Evolutionary conservation across 2,888 invertebrate genomes (phyloP).

Genomic region (Lottia scabra): DNA sequence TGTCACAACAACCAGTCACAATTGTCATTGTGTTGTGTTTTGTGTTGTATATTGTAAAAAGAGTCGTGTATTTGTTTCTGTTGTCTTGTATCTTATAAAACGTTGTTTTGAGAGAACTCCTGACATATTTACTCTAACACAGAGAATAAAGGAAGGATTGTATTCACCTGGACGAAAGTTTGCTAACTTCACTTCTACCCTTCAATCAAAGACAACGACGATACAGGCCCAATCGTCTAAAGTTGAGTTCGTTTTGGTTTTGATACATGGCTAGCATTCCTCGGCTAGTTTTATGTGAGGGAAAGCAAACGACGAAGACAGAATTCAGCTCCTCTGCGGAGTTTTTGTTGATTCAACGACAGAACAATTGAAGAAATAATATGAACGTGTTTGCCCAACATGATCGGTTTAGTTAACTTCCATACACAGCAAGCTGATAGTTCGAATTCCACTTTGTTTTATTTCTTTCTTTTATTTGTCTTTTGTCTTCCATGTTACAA

Average conservation of each 20-base stretch:
- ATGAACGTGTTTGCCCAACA: neutral
- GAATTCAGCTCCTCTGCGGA: neutral
- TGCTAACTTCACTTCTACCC: neutral
- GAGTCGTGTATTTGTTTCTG: neutral
- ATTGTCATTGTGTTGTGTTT: too few relatives aligned
- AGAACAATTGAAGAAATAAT: neutral
- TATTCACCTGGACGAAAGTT: neutral
- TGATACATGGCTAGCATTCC: neutral
- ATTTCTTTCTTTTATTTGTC: slow-evolving; percentile 10
- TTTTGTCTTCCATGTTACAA: slow-evolving; percentile 15
- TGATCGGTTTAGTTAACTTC: neutral
- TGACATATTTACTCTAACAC: neutral
- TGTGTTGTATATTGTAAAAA: too few relatives aligned
- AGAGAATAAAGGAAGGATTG: neutral
- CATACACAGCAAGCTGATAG: neutral
- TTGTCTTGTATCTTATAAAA: neutral
- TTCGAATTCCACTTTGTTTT: slow-evolving; percentile 20
- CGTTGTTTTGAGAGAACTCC: neutral
- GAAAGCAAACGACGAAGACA: slow-evolving; percentile 1
- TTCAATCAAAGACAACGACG: neutral
- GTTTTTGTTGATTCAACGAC: neutral
- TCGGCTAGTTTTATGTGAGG: slow-evolving; percentile 4
- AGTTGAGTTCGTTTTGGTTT: neutral
- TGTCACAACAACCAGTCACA: too few relatives aligned
- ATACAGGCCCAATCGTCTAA: neutral